Evolutionary conservation across 2,113 vertebrate species (phyloP).

Genomic region (Gadus macrocephalus): DNA sequence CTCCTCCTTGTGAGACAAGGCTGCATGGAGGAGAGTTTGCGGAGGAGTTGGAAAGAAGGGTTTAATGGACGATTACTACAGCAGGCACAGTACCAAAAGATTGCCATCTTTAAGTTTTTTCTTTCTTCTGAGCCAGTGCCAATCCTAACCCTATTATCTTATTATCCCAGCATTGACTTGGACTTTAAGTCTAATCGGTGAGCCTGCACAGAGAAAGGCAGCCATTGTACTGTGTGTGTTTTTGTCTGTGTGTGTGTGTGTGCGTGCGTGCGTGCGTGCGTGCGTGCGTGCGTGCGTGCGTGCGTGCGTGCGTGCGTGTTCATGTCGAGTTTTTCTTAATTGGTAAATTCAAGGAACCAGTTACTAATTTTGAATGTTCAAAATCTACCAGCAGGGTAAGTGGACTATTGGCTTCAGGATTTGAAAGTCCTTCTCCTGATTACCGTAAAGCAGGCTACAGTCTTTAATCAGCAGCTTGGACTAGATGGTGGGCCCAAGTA

Average conservation of each 20-base stretch:
- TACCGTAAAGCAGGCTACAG: not conserved
- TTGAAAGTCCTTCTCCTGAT: not conserved
- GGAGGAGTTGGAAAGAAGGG: constrained; percentile 1
- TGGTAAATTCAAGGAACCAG: constrained; percentile 25
- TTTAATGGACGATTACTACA: constrained; percentile 2
- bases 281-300: not conserved
- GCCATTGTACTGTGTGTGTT: not conserved
- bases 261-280: not conserved
- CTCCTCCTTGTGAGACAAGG: not conserved
- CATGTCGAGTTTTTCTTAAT: constrained; percentile 11
- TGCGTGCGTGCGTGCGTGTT: not conserved
- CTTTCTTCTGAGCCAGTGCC: no score
- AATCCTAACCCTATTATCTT: no score
- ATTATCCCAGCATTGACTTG: no score
- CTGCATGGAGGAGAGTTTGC: not conserved
- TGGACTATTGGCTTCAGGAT: constrained; percentile 38
- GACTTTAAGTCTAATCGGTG: no score
- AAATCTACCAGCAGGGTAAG: constrained; percentile 38
- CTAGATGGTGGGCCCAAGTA: not conserved
- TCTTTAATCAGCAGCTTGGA: constrained; percentile 7
- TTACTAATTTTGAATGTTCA: constrained; percentile 49
- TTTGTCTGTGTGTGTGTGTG: not conserved
- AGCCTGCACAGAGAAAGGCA: not conserved
- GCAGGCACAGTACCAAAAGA: not conserved
- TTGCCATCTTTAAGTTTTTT: not conserved